Base-by-base conservation (phyloP, 2,113 vertebrate genomes). In the Hippocampus mohnikei region DNA sequence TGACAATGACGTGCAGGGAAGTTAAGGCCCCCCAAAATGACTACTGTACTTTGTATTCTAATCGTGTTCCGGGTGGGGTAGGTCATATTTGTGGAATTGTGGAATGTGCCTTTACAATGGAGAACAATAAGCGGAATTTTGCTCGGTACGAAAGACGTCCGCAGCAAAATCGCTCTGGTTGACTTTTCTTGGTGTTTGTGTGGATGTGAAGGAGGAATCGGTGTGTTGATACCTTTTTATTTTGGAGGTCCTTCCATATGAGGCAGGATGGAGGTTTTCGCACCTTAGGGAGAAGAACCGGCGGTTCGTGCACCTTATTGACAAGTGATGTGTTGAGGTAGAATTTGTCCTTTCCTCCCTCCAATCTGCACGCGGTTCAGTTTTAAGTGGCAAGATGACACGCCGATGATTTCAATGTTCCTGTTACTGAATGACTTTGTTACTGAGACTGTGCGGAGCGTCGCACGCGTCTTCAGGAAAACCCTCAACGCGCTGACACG, bases 251-350 rank as follows among this genome's bases (percentile, higher is more conserved):
- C 83, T 81, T 85, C 73, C 71, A 63, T 65, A 59, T 74, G 74
- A 69, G 78, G 67, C 78, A 79, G 83, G 82, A 70, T 59, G 75
- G 81, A 84, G 74, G 71, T 84, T 86, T 77, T 79, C 85, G 91
- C 91, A 92, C 91, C 91, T 93, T 92, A 90, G 78, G 77, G 83
- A 91, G 85, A 85, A 87, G 88, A 91, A 90, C 84, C 86, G 84
- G 75, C 81, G 89, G 84, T 90, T 89, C 83, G 74, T 84, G 91
- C 91, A 91, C 90, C 87, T 91, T 91, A 75, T 76, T 72, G 72
- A 84, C 37, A 82, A 82, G 67, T 50, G 72, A 79, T 75, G 76
- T 89, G 84, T 89, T 41, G 75, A 74, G 77, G 69, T 83, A 67
- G 60, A 81, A 68, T 72, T 50, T 75, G 62, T 64, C 33, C 27